phyloP scores from a whole-genome alignment of 2,797 vertebrate genomes.

The Dendrocincla tyrannina region DNA sequence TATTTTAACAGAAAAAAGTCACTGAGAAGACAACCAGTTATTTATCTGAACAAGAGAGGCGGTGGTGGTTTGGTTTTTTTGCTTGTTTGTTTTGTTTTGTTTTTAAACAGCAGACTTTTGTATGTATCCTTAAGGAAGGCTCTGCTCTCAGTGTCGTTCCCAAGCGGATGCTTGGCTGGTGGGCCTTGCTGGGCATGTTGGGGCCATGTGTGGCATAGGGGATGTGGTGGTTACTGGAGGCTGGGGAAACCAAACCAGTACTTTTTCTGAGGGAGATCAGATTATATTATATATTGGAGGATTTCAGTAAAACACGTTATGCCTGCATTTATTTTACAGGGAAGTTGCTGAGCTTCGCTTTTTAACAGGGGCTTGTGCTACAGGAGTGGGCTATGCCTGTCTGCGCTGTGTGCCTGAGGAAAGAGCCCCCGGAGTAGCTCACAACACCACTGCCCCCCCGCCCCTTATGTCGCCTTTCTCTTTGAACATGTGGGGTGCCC shows the following conservation, averaged over 20 bases:
- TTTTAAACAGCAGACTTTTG: not conserved
- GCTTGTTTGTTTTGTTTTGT: not conserved
- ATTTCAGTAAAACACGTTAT: not conserved
- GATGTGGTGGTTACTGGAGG: not conserved
- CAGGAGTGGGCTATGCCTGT: not conserved
- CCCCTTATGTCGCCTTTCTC: fast-evolving
- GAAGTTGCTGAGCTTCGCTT: not conserved
- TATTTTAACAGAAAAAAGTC: not conserved
- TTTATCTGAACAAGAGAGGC: not conserved
- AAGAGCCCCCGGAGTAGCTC: not conserved
- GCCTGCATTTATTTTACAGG: not conserved
- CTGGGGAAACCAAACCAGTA: not conserved
- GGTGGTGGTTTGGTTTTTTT: not conserved
- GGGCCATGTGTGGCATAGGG: not conserved
- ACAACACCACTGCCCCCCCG: not conserved
- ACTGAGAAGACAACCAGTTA: not conserved
- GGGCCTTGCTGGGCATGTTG: not conserved
- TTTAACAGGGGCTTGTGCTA: not conserved
- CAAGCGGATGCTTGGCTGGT: not conserved
- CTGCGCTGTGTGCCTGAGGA: not conserved
- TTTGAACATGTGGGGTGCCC: not conserved
- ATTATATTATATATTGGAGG: not conserved
- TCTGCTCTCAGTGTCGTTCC: fast-evolving
- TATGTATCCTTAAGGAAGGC: not conserved
- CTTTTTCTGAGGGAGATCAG: not conserved